phyloP scores from a whole-genome alignment of 2,888 invertebrate species.

The Scrobipalpa costella region DNA sequence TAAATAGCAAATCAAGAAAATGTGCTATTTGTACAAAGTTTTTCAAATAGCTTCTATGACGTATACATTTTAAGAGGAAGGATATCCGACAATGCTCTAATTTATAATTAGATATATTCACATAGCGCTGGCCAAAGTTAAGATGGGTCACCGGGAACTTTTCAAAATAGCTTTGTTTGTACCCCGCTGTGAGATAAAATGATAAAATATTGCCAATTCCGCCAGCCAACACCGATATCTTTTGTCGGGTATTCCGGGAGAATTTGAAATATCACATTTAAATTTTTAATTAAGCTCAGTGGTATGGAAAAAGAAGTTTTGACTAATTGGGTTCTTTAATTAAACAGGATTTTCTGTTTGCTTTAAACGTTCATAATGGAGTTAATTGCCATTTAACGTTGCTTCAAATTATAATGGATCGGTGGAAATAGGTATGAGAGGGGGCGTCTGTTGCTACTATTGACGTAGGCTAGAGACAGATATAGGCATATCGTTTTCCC shows the following conservation, averaged over 20 bases:
- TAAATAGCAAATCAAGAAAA: too few relatives aligned
- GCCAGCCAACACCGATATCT: conserved; percentile 12
- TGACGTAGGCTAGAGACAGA: background rate
- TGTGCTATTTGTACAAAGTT: too few relatives aligned
- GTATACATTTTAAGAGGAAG: too few relatives aligned
- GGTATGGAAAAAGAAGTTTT: conserved; percentile 24
- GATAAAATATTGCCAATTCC: conserved; percentile 32
- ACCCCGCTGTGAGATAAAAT: conserved; percentile 26
- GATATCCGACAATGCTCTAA: background rate
- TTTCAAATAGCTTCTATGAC: too few relatives aligned
- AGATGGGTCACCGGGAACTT: conserved; percentile 25
- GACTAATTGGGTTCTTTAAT: conserved; percentile 27
- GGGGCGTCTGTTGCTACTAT: background rate
- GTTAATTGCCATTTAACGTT: background rate
- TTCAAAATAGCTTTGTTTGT: conserved; percentile 31
- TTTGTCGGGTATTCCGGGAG: background rate
- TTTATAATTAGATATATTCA: conserved; percentile 11
- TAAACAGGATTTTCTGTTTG: conserved; percentile 22
- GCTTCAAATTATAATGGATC: background rate
- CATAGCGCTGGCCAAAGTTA: conserved; percentile 14
- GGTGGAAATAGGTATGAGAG: background rate
- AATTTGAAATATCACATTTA: conserved; percentile 25
- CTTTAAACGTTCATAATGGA: background rate
- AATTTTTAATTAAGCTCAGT: conserved; percentile 27
- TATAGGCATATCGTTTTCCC: conserved; percentile 1